These are phyloP conservation scores for Hippocampus mohnikei DNA, from an alignment of 2,113 vertebrate species.

Conservation along the genomic window DNA sequence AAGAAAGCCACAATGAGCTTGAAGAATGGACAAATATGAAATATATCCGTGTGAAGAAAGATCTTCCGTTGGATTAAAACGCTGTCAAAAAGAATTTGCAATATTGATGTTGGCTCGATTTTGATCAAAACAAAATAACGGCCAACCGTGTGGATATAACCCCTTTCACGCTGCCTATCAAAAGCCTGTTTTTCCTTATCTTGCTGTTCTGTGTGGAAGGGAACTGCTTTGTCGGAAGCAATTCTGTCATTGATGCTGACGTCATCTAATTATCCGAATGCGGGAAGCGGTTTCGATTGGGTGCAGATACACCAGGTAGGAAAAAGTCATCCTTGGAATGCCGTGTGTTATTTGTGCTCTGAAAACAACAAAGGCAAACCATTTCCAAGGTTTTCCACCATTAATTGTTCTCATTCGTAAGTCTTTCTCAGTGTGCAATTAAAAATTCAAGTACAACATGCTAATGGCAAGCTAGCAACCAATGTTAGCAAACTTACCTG, in stretches of 20 bases:
- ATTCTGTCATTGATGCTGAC: neutral
- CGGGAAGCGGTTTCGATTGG: too few relatives aligned
- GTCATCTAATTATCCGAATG: constrained; percentile 64
- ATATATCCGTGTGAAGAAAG: neutral
- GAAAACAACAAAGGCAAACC: too few relatives aligned
- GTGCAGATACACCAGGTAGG: too few relatives aligned
- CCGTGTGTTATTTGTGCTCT: too few relatives aligned
- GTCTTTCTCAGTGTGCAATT: too few relatives aligned
- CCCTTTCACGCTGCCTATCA: neutral
- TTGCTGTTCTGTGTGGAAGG: neutral
- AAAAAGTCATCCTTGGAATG: too few relatives aligned
- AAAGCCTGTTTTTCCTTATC: neutral
- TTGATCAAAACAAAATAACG: neutral
- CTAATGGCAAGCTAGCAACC: too few relatives aligned
- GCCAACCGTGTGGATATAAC: neutral
- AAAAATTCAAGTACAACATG: too few relatives aligned
- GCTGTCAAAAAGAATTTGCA: neutral
- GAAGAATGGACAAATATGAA: neutral
- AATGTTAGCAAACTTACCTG: too few relatives aligned
- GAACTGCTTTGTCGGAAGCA: neutral
- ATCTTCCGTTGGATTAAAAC: neutral
- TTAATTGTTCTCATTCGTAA: too few relatives aligned
- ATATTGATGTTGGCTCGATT: neutral
- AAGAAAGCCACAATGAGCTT: neutral
- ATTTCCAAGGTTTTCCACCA: too few relatives aligned